These are phyloP conservation scores for Parnassius smintheus DNA, from an alignment of 2,888 invertebrate genomes.

Conservation along the genomic window DNA sequence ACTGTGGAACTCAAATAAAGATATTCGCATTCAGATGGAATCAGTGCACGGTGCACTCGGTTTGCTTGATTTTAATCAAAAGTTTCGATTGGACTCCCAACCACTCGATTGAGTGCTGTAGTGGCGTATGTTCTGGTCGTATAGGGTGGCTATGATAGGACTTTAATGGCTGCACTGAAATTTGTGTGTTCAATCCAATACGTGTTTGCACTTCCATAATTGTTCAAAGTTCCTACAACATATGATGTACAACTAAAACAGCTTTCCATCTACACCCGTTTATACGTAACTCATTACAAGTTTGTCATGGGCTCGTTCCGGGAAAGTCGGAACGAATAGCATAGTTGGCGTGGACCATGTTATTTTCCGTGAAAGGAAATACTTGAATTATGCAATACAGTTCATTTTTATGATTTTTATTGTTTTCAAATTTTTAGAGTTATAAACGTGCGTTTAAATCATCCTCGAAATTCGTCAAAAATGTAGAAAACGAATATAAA, in stretches of 20 bases:
- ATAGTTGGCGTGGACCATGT: conserved; percentile 36
- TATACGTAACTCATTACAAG: conserved; percentile 64
- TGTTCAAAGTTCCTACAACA: conserved; percentile 55
- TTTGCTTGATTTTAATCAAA: conserved; percentile 81
- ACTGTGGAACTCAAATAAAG: conserved; percentile 73
- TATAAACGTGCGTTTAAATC: too few relatives aligned
- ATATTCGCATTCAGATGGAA: conserved; percentile 63
- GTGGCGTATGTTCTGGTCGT: conserved; percentile 44
- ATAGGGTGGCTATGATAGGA: conserved; percentile 52
- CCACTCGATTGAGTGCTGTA: conserved; percentile 62
- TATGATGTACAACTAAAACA: conserved; percentile 41
- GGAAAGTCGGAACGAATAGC: conserved; percentile 37
- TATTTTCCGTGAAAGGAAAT: conserved; percentile 35
- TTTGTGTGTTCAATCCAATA: conserved; percentile 68
- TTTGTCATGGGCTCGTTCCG: conserved; percentile 44
- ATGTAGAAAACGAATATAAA: not conserved
- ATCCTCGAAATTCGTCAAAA: too few relatives aligned
- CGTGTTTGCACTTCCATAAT: conserved; percentile 68
- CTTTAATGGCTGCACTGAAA: conserved; percentile 66
- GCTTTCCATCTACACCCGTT: conserved; percentile 39
- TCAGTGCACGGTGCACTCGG: conserved; percentile 56
- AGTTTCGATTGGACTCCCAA: conserved; percentile 76
- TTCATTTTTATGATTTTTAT: conserved; percentile 1
- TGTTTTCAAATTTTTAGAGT: too few relatives aligned
- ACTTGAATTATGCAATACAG: conserved; percentile 26